These are phyloP conservation scores for Tinea trinotella DNA, from an alignment of 2,888 invertebrate genomes.

Conservation along the genomic window DNA sequence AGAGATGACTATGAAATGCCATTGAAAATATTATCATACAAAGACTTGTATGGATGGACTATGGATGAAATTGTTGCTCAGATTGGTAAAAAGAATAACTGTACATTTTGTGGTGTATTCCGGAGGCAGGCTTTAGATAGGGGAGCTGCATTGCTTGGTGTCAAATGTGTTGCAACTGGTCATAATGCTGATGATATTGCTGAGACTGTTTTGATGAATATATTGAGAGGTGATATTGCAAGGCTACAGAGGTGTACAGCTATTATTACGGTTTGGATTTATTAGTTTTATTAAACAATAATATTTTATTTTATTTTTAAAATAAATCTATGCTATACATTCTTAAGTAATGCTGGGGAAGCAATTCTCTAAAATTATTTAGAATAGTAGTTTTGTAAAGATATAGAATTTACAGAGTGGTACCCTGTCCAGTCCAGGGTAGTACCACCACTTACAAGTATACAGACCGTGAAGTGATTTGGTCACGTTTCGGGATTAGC, in stretches of 20 bases:
- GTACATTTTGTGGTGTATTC: constrained; percentile 97
- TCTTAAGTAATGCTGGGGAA: no score
- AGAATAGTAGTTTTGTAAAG: no score
- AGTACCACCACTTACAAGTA: no score
- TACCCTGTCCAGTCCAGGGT: no score
- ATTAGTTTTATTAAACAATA: no score
- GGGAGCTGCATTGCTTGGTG: constrained; percentile 90
- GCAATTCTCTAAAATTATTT: no score
- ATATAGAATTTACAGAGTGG: no score
- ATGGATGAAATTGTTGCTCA: constrained; percentile 97
- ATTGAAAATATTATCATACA: constrained; percentile 94
- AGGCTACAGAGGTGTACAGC: constrained; percentile 92
- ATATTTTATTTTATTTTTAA: no score
- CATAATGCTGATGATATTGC: constrained; percentile 99
- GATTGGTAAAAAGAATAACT: constrained; percentile 92
- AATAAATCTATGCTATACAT: no score
- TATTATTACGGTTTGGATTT: constrained; percentile 82
- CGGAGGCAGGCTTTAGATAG: constrained; percentile 95
- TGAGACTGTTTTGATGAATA: constrained; percentile 98
- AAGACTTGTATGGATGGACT: constrained; percentile 99
- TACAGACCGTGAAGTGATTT: no score
- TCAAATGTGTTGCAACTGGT: constrained; percentile 96
- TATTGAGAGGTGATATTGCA: constrained; percentile 96
- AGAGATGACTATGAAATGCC: constrained; percentile 94
- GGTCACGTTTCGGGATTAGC: no score